Evolutionary conservation across 2,888 invertebrate species (phyloP).

Genomic region (Dromius quadrimaculatus): DNA sequence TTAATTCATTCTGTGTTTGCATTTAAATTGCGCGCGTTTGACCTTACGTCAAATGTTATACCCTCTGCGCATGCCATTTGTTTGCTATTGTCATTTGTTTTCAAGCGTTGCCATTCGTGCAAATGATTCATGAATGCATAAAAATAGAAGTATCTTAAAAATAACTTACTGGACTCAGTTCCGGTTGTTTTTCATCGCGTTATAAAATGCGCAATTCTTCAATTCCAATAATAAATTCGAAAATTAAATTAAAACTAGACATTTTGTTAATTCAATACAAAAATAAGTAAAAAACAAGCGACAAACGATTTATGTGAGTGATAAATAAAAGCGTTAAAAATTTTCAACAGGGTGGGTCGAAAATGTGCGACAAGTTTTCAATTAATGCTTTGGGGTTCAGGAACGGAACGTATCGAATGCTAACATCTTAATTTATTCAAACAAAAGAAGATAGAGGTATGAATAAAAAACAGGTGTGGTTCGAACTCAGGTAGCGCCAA

Average conservation of each 20-base stretch:
- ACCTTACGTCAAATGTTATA: no score
- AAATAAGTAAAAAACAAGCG: constrained; percentile 7
- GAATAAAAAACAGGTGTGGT: constrained; percentile 48
- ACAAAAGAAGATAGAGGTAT: constrained; percentile 17
- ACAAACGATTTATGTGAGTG: constrained; percentile 33
- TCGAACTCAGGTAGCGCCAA: constrained; percentile 42
- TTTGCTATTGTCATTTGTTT: no score
- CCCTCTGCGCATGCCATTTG: no score
- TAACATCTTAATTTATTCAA: constrained; percentile 50
- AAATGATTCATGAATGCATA: no score
- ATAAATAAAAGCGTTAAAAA: constrained; percentile 47
- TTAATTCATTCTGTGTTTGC: no score
- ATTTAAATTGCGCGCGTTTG: no score
- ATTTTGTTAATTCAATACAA: not conserved
- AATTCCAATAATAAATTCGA: not conserved
- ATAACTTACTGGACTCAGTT: no score
- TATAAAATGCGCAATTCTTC: not conserved
- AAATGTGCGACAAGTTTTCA: constrained; percentile 48
- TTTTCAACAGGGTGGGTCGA: constrained; percentile 47
- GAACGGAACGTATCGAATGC: constrained; percentile 30
- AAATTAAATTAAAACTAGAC: not conserved
- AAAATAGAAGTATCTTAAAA: not conserved
- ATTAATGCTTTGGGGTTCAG: constrained; percentile 43
- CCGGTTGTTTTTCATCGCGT: no score
- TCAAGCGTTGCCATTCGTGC: no score